Conservation (phyloP, 2,113 vertebrate genomes). For the Alectura lathami region DNA sequence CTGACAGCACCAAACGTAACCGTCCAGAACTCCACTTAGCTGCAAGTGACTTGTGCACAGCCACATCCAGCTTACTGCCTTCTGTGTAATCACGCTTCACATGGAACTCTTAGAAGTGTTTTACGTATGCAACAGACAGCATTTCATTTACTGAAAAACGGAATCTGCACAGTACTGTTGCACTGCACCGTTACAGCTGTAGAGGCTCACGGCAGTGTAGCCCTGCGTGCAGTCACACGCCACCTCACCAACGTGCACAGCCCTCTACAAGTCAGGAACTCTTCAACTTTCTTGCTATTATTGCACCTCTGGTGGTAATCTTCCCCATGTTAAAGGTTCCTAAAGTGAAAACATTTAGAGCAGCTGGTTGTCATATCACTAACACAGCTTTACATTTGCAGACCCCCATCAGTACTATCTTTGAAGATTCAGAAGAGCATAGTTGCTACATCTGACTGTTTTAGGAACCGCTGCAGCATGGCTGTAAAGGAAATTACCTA, state of each 20-base stretch:
- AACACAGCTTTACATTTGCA: not conserved
- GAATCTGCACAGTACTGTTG: not conserved
- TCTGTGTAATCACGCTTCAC: not conserved
- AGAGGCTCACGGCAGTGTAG: not conserved
- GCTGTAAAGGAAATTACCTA: constrained; percentile 13
- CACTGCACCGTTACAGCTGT: not conserved
- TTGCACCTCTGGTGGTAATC: not conserved
- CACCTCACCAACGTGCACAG: not conserved
- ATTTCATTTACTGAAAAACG: not conserved
- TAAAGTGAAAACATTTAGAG: not conserved
- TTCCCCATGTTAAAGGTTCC: not conserved
- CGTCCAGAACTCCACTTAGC: not conserved
- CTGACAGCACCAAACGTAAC: not conserved
- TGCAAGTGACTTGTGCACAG: not conserved
- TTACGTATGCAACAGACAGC: not conserved
- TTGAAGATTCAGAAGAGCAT: not conserved
- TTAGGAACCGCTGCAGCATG: not conserved
- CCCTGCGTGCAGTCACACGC: not conserved
- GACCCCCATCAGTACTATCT: not conserved
- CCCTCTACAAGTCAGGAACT: not conserved
- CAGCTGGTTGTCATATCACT: not conserved
- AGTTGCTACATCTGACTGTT: not conserved
- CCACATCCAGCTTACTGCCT: not conserved
- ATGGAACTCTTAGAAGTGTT: not conserved
- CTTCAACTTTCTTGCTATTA: not conserved